Conservation (phyloP, 2,888 invertebrate species). For the Andrena haemorrhoa region DNA sequence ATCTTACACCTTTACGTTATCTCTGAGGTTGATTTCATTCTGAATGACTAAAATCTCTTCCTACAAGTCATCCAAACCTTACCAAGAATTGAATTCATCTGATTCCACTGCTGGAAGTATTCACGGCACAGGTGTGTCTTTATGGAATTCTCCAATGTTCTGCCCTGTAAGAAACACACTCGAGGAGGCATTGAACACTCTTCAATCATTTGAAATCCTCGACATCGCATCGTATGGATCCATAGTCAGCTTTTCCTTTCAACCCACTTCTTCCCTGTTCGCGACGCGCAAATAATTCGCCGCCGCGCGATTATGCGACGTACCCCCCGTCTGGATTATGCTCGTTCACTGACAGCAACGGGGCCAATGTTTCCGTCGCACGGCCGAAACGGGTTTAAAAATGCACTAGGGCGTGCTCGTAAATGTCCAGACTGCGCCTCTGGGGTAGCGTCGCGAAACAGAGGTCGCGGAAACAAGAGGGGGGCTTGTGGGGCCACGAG, state of each 20-base stretch:
- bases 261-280: conserved; percentile 49
- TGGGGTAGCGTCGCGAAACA: conserved; percentile 51
- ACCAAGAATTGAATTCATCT: too few relatives aligned
- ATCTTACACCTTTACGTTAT: background rate
- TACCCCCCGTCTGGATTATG: conserved; percentile 61
- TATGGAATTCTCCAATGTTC: too few relatives aligned
- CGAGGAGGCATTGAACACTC: too few relatives aligned
- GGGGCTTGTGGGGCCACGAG: conserved; percentile 32
- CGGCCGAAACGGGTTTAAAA: conserved; percentile 66
- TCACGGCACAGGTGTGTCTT: too few relatives aligned
- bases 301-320: conserved; percentile 48
- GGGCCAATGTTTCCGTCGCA: conserved; percentile 60
- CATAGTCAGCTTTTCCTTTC: conserved; percentile 44
- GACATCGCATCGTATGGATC: conserved; percentile 19
- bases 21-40: background rate
- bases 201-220: conserved; percentile 17
- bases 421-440: conserved; percentile 68
- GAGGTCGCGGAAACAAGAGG: conserved; percentile 29
- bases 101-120: too few relatives aligned
- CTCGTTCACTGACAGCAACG: conserved; percentile 40
- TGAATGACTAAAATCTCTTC: too few relatives aligned
- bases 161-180: too few relatives aligned
- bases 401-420: conserved; percentile 69
- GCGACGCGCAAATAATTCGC: conserved; percentile 46
- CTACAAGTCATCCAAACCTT: too few relatives aligned